Conservation (phyloP, 2,888 invertebrate species). For the Hypolimnas misippus region DNA sequence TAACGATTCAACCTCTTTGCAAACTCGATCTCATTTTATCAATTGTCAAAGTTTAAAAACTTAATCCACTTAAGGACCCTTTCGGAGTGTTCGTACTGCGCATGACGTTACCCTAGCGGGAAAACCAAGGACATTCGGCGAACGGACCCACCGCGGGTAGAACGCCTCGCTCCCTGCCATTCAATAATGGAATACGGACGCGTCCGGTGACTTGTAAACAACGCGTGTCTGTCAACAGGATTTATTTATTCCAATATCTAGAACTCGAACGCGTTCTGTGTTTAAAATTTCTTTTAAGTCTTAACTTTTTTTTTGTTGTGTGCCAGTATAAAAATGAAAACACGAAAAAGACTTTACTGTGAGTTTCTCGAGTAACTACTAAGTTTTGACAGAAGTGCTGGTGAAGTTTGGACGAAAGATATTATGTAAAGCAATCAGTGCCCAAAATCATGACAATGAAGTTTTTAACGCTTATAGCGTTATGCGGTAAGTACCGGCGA, state of each 20-base stretch:
- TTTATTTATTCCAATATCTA: conserved; percentile 29
- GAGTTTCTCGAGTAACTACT: conserved; percentile 34
- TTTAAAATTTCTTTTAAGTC: background rate
- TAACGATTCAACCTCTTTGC: conserved; percentile 65
- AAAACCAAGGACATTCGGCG: conserved; percentile 77
- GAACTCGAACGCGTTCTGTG: conserved; percentile 12
- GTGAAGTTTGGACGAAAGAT: conserved; percentile 50
- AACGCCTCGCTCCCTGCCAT: conserved; percentile 56
- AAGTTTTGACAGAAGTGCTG: conserved; percentile 45
- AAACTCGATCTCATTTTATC: conserved; percentile 79
- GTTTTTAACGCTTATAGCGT: conserved; percentile 65
- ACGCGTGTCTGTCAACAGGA: conserved; percentile 33
- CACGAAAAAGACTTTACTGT: conserved; percentile 33
- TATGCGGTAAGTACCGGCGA: conserved; percentile 70
- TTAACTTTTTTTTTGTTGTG: conserved; percentile 11
- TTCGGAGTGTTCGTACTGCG: conserved; percentile 72
- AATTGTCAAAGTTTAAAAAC: conserved; percentile 83
- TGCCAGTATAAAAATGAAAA: conserved; percentile 34
- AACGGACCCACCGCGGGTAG: conserved; percentile 53
- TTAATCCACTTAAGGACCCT: conserved; percentile 81
- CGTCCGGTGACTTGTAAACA: conserved; percentile 65
- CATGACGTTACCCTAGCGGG: conserved; percentile 77
- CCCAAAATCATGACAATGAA: conserved; percentile 62
- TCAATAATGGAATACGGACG: conserved; percentile 65
- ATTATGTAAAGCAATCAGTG: conserved; percentile 44